Evolutionary conservation across 2,113 vertebrate species (phyloP), one percentile per base, ranked within the genome.

Genomic region (Lamprologus ornatipinnis): DNA sequence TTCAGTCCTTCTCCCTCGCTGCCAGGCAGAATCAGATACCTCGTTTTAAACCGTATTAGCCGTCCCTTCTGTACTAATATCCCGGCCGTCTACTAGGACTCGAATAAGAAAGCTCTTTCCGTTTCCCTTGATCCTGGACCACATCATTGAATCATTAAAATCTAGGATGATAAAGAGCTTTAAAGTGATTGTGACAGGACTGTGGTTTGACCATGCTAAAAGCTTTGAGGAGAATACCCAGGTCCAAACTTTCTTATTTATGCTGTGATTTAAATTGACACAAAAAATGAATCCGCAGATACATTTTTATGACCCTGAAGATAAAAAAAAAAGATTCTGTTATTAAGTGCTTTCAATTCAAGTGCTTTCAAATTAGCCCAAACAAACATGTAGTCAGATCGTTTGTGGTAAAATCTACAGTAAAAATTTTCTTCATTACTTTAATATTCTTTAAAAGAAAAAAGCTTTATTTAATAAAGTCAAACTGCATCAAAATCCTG

Each of bases 31-130:
- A 31, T 86, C 85, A 33, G 73, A 84, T 54, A 33, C 79, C 49
- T 81, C 40, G 9, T 84, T 86, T 88, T 90, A 88, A 90, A 84
- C 70, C 28, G 3, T 14, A 49, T 82, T 82, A 89, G 84, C 65
- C 63, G 13, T 79, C 63, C 58, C 47, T 49, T 65, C 53, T 70
- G 12, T 19, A 9, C 14, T 37, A 57, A 49, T 55, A 47, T 75
- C 70, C 65, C 80, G 40, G 81, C 55, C 84, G 31, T 87, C 80
- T 75, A 84, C n/a, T 35, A 68, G 84, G 40, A 85, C 57, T 53
- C 19, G 49, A 70, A 73, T 84, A 65, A 80, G 45, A 23, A 15
- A 75, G 53, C 55, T 33, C 54, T 80, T 79, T 80, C 9, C 2
- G 1, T 5, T 81, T 31, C 75, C 23, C 65, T 84, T 90, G 84